These are phyloP conservation scores for Phaonia tiefii DNA, from an alignment of 2,888 invertebrate species.

Conservation along the genomic window DNA sequence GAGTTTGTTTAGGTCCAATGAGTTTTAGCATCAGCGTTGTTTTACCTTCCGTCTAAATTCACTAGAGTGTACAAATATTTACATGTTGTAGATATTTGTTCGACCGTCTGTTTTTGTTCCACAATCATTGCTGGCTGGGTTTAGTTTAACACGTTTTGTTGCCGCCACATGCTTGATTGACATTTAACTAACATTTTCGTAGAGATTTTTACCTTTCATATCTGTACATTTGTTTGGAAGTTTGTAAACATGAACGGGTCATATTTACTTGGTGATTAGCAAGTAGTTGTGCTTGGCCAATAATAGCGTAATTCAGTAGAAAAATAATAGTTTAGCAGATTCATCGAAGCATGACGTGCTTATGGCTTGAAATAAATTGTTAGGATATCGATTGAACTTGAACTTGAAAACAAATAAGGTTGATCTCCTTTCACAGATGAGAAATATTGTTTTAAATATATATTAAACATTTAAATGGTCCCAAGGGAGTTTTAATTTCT, in stretches of 20 bases:
- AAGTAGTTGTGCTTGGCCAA: slow-evolving; percentile 32
- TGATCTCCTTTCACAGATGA: no score
- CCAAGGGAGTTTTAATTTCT: no score
- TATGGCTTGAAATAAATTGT: no score
- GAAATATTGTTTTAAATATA: no score
- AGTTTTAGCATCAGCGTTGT: background rate
- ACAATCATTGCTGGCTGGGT: slow-evolving; percentile 63
- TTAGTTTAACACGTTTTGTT: slow-evolving; percentile 60
- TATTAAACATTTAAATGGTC: no score
- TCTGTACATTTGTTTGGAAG: no score
- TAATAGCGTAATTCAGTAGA: slow-evolving; percentile 61
- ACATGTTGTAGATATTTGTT: background rate
- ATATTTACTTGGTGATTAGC: slow-evolving; percentile 45
- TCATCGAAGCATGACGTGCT: background rate
- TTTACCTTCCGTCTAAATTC: background rate
- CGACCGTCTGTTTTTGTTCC: slow-evolving; percentile 5
- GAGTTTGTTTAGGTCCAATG: slow-evolving; percentile 51
- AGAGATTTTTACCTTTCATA: no score
- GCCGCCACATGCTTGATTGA: slow-evolving; percentile 61
- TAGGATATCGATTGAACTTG: no score
- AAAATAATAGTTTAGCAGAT: background rate
- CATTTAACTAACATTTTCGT: slow-evolving; percentile 45
- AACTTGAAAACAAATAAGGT: no score
- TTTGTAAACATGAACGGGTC: slow-evolving; percentile 45
- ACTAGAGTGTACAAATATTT: no score